Evolutionary conservation across 2,797 vertebrate species (phyloP).

Genomic region (Botia kubotai): DNA sequence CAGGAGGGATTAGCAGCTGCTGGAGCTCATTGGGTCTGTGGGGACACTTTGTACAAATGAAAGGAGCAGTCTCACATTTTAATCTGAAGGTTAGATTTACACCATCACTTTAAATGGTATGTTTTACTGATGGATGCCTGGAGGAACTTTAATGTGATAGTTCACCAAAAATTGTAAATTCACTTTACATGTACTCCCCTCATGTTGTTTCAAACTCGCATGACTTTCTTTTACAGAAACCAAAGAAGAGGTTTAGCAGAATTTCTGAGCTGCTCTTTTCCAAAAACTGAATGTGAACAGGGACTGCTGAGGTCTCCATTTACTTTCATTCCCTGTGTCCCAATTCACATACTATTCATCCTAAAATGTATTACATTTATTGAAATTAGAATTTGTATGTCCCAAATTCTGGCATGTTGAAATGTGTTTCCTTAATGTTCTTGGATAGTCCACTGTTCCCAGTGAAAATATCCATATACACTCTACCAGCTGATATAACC

Average conservation of each 20-base stretch:
- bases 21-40: conserved; percentile 54
- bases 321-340: background rate
- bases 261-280: background rate
- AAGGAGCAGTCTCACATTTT: conserved; percentile 32
- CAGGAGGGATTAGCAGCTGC: conserved; percentile 69
- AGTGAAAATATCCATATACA: too few relatives aligned
- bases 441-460: too few relatives aligned
- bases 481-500: too few relatives aligned
- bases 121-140: conserved; percentile 2
- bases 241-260: background rate
- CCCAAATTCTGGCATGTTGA: too few relatives aligned
- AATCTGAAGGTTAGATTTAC: conserved; percentile 34
- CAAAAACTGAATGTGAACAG: background rate
- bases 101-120: background rate
- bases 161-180: background rate
- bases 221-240: background rate
- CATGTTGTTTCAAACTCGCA: background rate
- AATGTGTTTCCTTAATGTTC: too few relatives aligned
- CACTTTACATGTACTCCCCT: background rate
- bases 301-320: background rate
- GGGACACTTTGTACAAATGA: conserved; percentile 35
- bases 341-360: too few relatives aligned
- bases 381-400: too few relatives aligned
- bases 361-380: too few relatives aligned
- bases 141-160: background rate